Evolutionary conservation across 2,113 vertebrate genomes (phyloP).

Genomic region (Parus major): DNA sequence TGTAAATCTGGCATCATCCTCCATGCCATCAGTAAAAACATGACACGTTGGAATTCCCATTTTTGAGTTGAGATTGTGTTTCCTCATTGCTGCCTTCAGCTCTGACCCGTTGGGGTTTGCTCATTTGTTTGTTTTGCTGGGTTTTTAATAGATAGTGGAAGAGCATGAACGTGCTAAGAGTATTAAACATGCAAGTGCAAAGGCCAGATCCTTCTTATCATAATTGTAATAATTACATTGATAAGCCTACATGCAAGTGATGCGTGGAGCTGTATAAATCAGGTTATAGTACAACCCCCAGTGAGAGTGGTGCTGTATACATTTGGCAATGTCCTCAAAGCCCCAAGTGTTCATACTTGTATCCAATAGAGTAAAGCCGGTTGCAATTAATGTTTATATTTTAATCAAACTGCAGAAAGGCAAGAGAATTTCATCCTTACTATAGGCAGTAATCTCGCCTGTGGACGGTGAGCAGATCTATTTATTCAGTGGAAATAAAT

Average conservation of each 20-base stretch:
- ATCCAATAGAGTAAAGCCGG: constrained; percentile 52
- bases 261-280: constrained; percentile 29
- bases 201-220: constrained; percentile 36
- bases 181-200: constrained; percentile 34
- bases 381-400: constrained; percentile 70
- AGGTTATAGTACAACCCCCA: constrained; percentile 57
- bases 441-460: constrained; percentile 44
- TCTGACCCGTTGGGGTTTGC: not conserved
- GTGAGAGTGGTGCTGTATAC: constrained; percentile 61
- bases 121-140: not conserved
- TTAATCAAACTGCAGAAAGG: constrained; percentile 63
- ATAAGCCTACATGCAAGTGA: not conserved
- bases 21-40: not conserved
- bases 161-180: constrained; percentile 16
- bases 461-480: constrained; percentile 39
- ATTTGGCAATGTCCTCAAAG: constrained; percentile 26
- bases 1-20: not conserved
- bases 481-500: constrained; percentile 74
- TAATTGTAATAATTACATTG: not conserved
- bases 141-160: not conserved
- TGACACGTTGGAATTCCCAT: not conserved
- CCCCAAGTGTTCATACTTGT: constrained; percentile 28
- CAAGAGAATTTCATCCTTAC: constrained; percentile 46
- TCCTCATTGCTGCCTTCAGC: constrained; percentile 1
- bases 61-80: not conserved